These are phyloP conservation scores for Argya squamiceps DNA, from an alignment of 2,797 vertebrate genomes.

Conservation along the genomic window DNA sequence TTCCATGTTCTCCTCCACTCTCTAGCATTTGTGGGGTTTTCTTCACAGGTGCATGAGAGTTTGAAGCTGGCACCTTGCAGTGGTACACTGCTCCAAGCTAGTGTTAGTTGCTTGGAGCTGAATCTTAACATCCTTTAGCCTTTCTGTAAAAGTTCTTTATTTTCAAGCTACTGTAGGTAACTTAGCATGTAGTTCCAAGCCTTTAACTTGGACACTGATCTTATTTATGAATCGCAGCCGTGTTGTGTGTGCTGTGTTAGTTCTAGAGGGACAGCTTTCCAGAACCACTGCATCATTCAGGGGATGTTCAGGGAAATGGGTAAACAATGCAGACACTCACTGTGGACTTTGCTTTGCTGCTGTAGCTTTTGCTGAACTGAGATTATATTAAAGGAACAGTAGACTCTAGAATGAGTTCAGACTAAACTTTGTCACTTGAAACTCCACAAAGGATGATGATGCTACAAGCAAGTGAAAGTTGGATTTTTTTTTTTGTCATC, in stretches of 20 bases:
- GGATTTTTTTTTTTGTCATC: neutral
- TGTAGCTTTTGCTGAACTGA: neutral
- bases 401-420: neutral
- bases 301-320: neutral
- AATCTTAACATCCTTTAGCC: neutral
- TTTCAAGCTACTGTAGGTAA: neutral
- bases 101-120: neutral
- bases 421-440: neutral
- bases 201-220: neutral
- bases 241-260: neutral
- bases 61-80: neutral
- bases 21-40: neutral
- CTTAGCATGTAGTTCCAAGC: neutral
- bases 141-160: neutral
- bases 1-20: neutral
- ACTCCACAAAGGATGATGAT: neutral
- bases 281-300: neutral
- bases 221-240: neutral
- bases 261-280: neutral
- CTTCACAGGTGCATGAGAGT: neutral
- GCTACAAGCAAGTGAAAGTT: neutral
- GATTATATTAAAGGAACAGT: neutral
- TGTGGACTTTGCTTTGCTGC: neutral
- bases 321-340: neutral
- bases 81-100: neutral